These are phyloP conservation scores for Tachypleus tridentatus DNA, from an alignment of 1,140 invertebrate genomes.

Conservation along the genomic window DNA sequence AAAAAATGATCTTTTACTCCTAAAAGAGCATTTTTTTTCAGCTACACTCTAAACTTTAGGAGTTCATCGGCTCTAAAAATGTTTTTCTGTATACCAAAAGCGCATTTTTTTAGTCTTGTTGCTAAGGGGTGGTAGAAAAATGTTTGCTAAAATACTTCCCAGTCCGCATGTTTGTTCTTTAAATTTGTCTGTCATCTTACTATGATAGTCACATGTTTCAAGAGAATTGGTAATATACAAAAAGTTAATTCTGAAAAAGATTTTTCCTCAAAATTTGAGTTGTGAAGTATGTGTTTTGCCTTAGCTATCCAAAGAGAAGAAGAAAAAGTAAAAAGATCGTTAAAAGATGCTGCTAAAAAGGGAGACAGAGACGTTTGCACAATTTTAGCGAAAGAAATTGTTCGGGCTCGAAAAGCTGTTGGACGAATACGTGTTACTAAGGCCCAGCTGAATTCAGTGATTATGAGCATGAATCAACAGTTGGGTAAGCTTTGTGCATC, in stretches of 20 bases:
- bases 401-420: conserved; percentile 77
- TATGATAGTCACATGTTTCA: conserved; percentile 2
- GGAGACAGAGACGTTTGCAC: conserved; percentile 87
- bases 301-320: conserved; percentile 89
- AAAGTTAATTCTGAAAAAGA: conserved; percentile 5
- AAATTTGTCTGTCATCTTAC: conserved; percentile 4
- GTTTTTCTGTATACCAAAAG: too few relatives aligned
- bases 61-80: too few relatives aligned
- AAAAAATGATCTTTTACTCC: too few relatives aligned
- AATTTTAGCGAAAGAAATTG: conserved; percentile 90
- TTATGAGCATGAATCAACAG: conserved; percentile 97
- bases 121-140: not conserved
- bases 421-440: conserved; percentile 88
- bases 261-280: conserved; percentile 4
- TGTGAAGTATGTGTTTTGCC: conserved; percentile 9
- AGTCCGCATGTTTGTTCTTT: not conserved
- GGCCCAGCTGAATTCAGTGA: conserved; percentile 94
- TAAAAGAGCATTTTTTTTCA: too few relatives aligned
- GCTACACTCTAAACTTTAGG: too few relatives aligned
- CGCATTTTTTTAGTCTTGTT: not conserved
- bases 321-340: conserved; percentile 82
- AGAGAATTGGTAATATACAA: not conserved
- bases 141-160: not conserved
- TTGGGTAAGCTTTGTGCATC: conserved; percentile 47
- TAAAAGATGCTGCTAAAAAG: conserved; percentile 95